Conservation (phyloP, 2,113 vertebrate species). For the Indicator indicator region DNA sequence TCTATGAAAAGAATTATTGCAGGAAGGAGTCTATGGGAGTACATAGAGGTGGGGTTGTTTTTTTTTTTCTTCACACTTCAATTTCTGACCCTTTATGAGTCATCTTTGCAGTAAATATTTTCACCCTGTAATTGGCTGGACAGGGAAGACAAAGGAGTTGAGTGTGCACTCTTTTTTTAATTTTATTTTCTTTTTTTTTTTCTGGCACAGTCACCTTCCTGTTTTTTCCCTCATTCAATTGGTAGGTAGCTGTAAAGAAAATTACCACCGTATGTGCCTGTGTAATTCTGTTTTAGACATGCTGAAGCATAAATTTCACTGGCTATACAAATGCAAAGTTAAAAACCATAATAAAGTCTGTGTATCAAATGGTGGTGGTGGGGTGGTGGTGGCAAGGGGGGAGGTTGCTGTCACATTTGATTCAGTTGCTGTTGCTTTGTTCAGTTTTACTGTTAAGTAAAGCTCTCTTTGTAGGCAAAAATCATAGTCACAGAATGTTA, state of each 20-base stretch:
- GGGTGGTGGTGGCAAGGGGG: no score
- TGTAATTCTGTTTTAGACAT: slow-evolving; percentile 22
- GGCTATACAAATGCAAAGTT: slow-evolving; percentile 27
- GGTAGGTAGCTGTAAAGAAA: slow-evolving; percentile 4
- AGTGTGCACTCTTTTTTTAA: not conserved
- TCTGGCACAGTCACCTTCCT: not conserved
- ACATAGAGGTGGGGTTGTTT: not conserved
- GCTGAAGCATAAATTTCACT: slow-evolving; percentile 34
- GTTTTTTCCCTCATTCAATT: not conserved
- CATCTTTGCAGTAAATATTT: not conserved
- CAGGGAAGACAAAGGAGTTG: not conserved
- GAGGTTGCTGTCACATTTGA: slow-evolving; percentile 25
- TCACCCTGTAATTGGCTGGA: not conserved
- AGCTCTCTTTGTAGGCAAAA: slow-evolving; percentile 8
- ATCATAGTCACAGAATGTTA: no score
- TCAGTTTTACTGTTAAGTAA: slow-evolving; percentile 16
- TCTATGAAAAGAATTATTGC: not conserved
- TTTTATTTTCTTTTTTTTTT: not conserved
- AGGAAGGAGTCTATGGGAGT: not conserved
- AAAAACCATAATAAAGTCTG: slow-evolving; percentile 49
- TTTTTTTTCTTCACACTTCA: not conserved
- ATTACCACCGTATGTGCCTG: not conserved
- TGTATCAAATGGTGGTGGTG: not conserved
- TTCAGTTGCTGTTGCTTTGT: slow-evolving; percentile 26
- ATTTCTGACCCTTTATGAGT: not conserved